These are phyloP conservation scores for Carcharodon carcharias DNA, from an alignment of 2,797 vertebrate genomes.

Conservation along the genomic window DNA sequence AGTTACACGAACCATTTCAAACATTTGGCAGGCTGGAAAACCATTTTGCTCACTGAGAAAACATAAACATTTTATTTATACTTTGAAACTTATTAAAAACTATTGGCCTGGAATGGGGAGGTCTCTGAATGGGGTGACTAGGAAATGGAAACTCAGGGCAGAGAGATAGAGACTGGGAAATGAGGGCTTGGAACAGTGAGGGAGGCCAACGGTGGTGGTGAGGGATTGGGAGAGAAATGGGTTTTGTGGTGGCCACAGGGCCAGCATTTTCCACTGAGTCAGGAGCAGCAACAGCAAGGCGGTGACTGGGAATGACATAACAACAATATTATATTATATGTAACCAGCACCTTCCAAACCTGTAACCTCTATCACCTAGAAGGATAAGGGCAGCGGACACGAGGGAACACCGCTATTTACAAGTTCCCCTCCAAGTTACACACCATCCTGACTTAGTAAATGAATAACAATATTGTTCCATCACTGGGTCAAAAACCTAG, in stretches of 20 bases:
- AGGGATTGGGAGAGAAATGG: not conserved
- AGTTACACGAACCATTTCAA: not conserved
- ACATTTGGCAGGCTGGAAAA: not conserved
- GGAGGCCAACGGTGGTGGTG: not conserved
- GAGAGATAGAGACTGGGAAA: not conserved
- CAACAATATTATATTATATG: not conserved
- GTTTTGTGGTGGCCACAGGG: not conserved
- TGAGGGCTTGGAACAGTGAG: not conserved
- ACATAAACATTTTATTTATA: not conserved
- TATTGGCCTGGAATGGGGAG: not conserved
- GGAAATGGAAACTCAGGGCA: not conserved
- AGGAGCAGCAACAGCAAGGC: not conserved
- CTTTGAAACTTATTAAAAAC: not conserved
- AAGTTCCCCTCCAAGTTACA: not conserved
- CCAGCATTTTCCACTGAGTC: not conserved
- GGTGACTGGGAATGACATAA: not conserved
- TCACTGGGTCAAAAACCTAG: too few relatives aligned
- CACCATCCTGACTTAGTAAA: not conserved
- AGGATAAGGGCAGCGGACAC: not conserved
- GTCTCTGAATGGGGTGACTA: not conserved
- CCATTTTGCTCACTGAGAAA: not conserved
- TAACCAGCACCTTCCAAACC: too few relatives aligned
- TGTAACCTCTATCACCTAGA: not conserved
- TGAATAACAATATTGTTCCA: too few relatives aligned
- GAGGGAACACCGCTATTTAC: not conserved